Conservation (phyloP, 2,113 vertebrate species). For the Azemiops feae region DNA sequence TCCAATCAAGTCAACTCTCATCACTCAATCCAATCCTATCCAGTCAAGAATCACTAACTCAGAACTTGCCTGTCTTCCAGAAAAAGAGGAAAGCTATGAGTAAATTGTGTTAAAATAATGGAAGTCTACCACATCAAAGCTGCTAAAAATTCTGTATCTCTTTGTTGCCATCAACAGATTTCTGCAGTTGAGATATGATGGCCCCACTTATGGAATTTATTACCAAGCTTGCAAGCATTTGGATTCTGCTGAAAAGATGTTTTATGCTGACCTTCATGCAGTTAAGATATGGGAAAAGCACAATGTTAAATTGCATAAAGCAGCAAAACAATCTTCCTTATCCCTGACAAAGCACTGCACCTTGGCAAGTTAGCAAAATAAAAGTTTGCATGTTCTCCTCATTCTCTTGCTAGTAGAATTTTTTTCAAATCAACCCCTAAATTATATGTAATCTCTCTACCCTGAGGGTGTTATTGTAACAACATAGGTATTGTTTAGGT, state of each 20-base stretch:
- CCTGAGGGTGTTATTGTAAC: background rate
- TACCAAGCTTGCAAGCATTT: background rate
- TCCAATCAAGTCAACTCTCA: background rate
- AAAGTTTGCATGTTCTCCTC: background rate
- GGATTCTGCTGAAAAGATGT: background rate
- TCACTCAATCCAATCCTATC: background rate
- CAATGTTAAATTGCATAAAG: background rate
- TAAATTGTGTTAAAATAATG: background rate
- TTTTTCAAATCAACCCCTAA: background rate
- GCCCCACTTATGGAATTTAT: background rate
- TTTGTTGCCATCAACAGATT: background rate
- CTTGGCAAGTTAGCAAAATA: background rate
- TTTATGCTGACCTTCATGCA: background rate
- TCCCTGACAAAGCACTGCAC: background rate
- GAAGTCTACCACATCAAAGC: background rate
- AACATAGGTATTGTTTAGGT: background rate
- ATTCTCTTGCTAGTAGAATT: background rate
- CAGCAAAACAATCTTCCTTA: background rate
- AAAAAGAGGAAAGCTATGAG: background rate
- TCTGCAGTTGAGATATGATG: background rate
- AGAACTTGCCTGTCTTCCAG: background rate
- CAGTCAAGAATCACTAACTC: background rate
- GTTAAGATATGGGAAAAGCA: background rate
- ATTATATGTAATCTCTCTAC: background rate
- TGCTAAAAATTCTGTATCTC: background rate